Conservation (phyloP, 2,888 invertebrate genomes). For the Geotrupes spiniger region DNA sequence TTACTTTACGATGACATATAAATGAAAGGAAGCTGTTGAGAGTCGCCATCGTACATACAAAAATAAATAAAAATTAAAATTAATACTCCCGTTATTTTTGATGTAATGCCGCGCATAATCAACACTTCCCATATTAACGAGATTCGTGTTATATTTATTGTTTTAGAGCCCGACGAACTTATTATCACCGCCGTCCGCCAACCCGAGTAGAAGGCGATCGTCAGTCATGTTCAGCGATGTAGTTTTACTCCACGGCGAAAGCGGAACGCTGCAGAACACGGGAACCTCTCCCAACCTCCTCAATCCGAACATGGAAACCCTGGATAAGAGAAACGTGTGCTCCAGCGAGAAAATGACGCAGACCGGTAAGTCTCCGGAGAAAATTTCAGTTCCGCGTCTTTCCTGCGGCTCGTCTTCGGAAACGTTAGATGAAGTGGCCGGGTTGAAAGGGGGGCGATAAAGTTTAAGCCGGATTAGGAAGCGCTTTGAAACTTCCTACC, state of each 20-base stretch:
- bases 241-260: slow-evolving; percentile 67
- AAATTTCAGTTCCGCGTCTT: background rate
- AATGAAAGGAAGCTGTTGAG: too few relatives aligned
- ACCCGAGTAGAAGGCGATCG: slow-evolving; percentile 70
- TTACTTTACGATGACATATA: too few relatives aligned
- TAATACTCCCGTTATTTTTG: too few relatives aligned
- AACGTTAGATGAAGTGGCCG: too few relatives aligned
- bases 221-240: slow-evolving; percentile 90
- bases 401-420: too few relatives aligned
- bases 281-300: slow-evolving; percentile 41
- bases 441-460: too few relatives aligned
- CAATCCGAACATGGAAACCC: slow-evolving; percentile 34
- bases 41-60: too few relatives aligned
- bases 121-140: too few relatives aligned
- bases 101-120: too few relatives aligned
- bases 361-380: slow-evolving; percentile 61
- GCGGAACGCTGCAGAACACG: slow-evolving; percentile 37
- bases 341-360: slow-evolving; percentile 89
- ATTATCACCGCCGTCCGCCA: slow-evolving; percentile 70
- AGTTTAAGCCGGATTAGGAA: too few relatives aligned
- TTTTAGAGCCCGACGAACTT: slow-evolving; percentile 65
- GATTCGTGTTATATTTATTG: slow-evolving; percentile 3
- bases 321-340: slow-evolving; percentile 63
- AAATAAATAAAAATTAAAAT: too few relatives aligned
- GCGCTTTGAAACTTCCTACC: too few relatives aligned